Conservation (phyloP, 2,888 invertebrate genomes). For the Tortricodes alternella region DNA sequence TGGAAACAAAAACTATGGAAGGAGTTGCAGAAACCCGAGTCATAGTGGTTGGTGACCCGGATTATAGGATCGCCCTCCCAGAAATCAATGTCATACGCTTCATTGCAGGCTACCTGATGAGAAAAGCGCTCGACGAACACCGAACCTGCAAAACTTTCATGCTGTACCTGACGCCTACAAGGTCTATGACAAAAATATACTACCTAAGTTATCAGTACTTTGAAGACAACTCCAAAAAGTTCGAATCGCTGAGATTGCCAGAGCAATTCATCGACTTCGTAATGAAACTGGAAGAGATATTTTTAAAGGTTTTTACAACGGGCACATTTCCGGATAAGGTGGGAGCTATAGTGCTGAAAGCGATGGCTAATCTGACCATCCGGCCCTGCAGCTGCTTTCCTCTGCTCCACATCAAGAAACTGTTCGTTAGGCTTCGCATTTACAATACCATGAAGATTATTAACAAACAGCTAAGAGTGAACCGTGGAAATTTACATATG, state of each 20-base stretch:
- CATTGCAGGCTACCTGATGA: background rate
- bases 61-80: background rate
- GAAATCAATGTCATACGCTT: background rate
- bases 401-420: background rate
- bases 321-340: background rate
- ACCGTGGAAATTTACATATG: too few species aligned
- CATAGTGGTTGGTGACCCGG: background rate
- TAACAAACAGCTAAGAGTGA: background rate
- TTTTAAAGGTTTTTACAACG: background rate
- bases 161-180: background rate
- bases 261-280: background rate
- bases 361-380: background rate
- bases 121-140: background rate
- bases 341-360: background rate
- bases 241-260: background rate
- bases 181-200: too few species aligned
- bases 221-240: background rate
- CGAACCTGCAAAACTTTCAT: background rate
- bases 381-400: conserved; percentile 1
- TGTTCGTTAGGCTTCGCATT: background rate
- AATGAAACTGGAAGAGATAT: background rate
- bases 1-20: background rate
- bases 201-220: background rate
- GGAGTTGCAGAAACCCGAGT: background rate
- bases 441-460: background rate